Percentiles rank a stretch among this genome's conserved stretches.
phyloP scores from a whole-genome alignment of 2,113 vertebrate genomes.

The Gopherus evgoodei region DNA sequence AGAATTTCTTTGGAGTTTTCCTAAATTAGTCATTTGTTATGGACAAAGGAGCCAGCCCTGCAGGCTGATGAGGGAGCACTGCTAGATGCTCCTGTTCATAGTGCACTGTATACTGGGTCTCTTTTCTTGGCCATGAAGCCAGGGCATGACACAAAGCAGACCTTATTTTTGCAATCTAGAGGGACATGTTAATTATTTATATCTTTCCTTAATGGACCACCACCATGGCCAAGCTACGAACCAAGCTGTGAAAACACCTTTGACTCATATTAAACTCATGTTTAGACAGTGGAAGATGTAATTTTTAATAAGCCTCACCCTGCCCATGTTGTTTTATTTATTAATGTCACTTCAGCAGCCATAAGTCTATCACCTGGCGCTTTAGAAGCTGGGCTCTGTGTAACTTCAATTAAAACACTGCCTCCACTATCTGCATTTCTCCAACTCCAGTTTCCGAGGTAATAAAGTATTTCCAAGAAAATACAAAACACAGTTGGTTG shows the following conservation, averaged over 20 bases:
- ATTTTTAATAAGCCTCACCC: slow-evolving; percentile 59
- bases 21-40: not conserved
- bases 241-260: slow-evolving; percentile 65
- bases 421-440: slow-evolving; percentile 6
- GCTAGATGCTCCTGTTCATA: slow-evolving; percentile 2
- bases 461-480: not conserved
- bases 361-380: not conserved
- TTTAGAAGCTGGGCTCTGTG: not conserved
- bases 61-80: not conserved
- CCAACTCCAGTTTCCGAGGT: not conserved
- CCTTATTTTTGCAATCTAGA: slow-evolving; percentile 50
- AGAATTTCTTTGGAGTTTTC: not conserved
- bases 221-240: slow-evolving; percentile 27
- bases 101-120: not conserved
- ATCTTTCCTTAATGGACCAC: slow-evolving; percentile 60
- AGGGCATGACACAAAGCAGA: slow-evolving; percentile 47
- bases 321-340: slow-evolving; percentile 50
- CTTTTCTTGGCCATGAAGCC: not conserved
- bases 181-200: slow-evolving; percentile 57
- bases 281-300: slow-evolving; percentile 60
- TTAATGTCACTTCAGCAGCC: slow-evolving; percentile 26
- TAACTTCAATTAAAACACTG: slow-evolving; percentile 43
- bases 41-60: slow-evolving; percentile 20
- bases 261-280: slow-evolving; percentile 42
- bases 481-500: slow-evolving; percentile 21